phyloP scores from a whole-genome alignment of 1,140 invertebrate species.

The Drosophila triauraria region DNA sequence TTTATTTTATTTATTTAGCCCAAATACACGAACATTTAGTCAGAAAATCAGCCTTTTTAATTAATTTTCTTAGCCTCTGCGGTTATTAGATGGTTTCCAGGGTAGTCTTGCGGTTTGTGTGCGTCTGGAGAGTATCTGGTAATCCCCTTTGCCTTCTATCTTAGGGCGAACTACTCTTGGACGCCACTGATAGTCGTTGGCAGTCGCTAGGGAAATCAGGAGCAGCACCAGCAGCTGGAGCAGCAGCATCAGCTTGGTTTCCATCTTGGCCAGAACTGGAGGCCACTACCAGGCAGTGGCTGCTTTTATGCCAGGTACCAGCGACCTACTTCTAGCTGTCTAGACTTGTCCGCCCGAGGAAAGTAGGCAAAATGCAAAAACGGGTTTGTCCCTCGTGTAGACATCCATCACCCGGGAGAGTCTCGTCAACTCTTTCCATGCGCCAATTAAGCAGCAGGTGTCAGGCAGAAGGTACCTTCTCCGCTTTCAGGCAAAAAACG shows the following conservation, averaged over 20 bases:
- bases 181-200: constrained; percentile 35
- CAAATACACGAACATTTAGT: constrained; percentile 52
- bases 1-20: constrained; percentile 79
- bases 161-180: constrained; percentile 16
- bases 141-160: constrained; percentile 55
- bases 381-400: constrained; percentile 7
- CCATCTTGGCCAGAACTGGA: constrained; percentile 66
- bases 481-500: constrained; percentile 1
- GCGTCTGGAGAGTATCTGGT: constrained; percentile 38
- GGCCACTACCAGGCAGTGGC: not conserved
- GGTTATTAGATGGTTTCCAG: constrained; percentile 12
- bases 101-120: not conserved
- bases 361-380: constrained; percentile 50
- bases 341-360: constrained; percentile 24
- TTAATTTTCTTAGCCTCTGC: constrained; percentile 40
- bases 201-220: not conserved
- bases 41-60: not conserved
- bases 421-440: constrained; percentile 15
- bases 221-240: constrained; percentile 14
- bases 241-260: constrained; percentile 28
- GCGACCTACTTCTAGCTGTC: constrained; percentile 49
- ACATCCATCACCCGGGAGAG: constrained; percentile 15
- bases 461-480: constrained; percentile 37
- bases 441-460: constrained; percentile 47
- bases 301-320: constrained; percentile 55